Evolutionary conservation across 2,888 invertebrate genomes (phyloP), one percentile per base, ranked within the genome.

Genomic region (Dermolepida albohirtum): DNA sequence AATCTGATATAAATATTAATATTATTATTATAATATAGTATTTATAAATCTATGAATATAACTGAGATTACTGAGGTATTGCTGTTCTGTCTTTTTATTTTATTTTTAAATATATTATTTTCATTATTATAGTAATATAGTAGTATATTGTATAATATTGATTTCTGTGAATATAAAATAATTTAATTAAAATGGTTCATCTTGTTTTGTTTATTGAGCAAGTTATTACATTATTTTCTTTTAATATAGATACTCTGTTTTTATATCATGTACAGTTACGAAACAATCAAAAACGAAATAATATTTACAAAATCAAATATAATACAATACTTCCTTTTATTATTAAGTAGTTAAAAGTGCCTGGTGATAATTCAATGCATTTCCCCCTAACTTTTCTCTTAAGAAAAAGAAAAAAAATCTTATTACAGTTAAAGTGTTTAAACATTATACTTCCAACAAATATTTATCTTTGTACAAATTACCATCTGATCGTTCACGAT

Each of bases 31-130:
- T 59, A 59, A 27, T 47, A 47, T 47, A 68, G 66, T 69, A 71
- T 71, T 64, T 67, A 71, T 79, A 77, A 78, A 78, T 79, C 77
- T 81, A 79, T 59, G 47, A 44, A 77, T 76, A 76, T 83, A 82
- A 80, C 83, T 83, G 83, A 84, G 83, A 77, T 80, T 77, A 70
- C 77, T 83, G 84, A 84, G 84, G 83, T 84, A 84, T 84, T 84
- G 82, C 80, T 81, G 84, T 84, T 82, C 73, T 80, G 79, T 80
- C 75, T 80, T 79, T 80, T 80, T 64, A 22, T 22, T 66, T 51
- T 65, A 39, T 43, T 59, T 63, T 22, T 34, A 39, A 63, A 59
- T 40, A 65, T 27, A 44, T 51, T 47, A 70, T 66, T 44, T 74
- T 69, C 67, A 70, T 72, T 66, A 70, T 71, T 55, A 51, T 43